Evolutionary conservation across 2,797 vertebrate genomes (phyloP), one percentile per base, ranked within the genome.

Genomic region (Manis pentadactyla): DNA sequence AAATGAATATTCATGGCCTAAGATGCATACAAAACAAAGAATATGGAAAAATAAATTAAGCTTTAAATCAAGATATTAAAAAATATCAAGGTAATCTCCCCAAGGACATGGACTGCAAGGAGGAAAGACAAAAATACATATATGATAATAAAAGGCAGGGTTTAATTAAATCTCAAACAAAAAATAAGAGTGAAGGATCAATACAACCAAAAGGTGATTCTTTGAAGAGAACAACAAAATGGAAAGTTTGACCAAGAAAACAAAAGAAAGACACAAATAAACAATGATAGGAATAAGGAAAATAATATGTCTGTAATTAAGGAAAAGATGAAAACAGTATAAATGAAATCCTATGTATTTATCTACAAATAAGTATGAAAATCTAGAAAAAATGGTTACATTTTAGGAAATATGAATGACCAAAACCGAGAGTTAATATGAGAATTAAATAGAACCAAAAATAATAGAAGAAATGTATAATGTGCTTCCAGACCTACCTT

Each of bases 101-200:
- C 51, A 61, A 57, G 11, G 42, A 87, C 69, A 34, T 4, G 18
- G 61, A 95, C 68, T 27, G 31, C 17, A 66, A 57, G 39, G 49
- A 81, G 39, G 39, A 81, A 86, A 78, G 34, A 39, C 29, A 59
- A 61, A 64, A 66, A 64, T 13, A 64, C 1, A 23, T 59, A 49
- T 49, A 51, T 34, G 68, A 34, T 37, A 37, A 68, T 53, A 42
- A 51, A 69, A 78, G 83, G 19, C 17, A 53, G 9, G 14, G 69
- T 53, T 83, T 95, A 74, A 82, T 69, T 61, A 93, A 77, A 69
- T 34, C 42, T 46, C 61, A 69, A 59, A 77, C 53, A 88, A 69
- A 46, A 69, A 77, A 73, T 39, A 73, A 87, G 11, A 82, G 42
- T 29, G 92, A 49, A 5, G 12, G 7, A 53, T 59, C 31, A 46